Percentiles rank a stretch among this genome's conserved stretches.
phyloP scores from a whole-genome alignment of 1,140 invertebrate genomes.

The Rhizoglyphus robini region DNA sequence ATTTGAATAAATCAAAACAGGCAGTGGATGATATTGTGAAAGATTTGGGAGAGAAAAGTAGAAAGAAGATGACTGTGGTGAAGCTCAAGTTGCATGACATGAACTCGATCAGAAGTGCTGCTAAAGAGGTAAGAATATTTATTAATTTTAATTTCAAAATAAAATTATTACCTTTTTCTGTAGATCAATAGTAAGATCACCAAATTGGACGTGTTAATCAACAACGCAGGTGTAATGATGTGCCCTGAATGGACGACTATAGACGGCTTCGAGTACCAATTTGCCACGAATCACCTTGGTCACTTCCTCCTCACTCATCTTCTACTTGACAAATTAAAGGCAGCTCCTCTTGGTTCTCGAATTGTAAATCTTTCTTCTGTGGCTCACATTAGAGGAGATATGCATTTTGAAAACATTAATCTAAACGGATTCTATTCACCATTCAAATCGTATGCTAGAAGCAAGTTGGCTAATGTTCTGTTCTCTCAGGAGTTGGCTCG shows the following conservation, averaged over 20 bases:
- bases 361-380: neutral
- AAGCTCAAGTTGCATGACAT: no score
- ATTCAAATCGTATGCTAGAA: constrained; percentile 57
- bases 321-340: constrained; percentile 54
- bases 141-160: no score
- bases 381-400: neutral
- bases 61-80: no score
- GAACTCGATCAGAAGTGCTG: no score
- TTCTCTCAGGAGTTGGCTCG: constrained; percentile 68
- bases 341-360: constrained; percentile 39
- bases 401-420: constrained; percentile 11
- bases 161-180: no score
- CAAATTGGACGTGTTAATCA: no score
- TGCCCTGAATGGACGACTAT: constrained; percentile 43
- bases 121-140: no score
- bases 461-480: constrained; percentile 75
- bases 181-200: no score
- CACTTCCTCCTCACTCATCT: constrained; percentile 57
- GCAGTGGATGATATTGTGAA: no score
- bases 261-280: constrained; percentile 66
- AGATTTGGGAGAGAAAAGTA: no score
- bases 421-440: constrained; percentile 25
- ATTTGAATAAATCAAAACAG: no score
- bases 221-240: no score
- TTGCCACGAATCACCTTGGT: constrained; percentile 36